Base-by-base conservation (phyloP, 2,797 vertebrate species). In the Austrolebias charrua region DNA sequence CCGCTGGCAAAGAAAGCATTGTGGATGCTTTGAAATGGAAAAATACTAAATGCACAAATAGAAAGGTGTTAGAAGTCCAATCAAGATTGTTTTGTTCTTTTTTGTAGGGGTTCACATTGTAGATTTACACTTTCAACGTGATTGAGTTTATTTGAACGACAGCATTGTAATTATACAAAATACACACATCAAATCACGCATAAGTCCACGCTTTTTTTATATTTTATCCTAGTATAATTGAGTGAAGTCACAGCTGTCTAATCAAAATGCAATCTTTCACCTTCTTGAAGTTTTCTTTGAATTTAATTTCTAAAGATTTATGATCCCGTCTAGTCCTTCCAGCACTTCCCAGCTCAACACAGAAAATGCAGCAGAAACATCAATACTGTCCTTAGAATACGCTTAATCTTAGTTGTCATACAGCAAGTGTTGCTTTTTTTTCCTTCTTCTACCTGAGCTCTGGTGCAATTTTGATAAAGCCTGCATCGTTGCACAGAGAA, bases 211-310 rank as follows among this genome's bases (percentile, higher is more conserved):
- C 49, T 33, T 60, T 78, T 76, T 33, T 82, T 58, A 75, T 65
- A 73, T 75, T 55, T 76, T 73, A 69, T 76, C 64, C 72, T 65
- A 80, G 56, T 60, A 69, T 9, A 80, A 29, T 75, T 18, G 7
- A 56, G 55, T 55, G 67, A 48, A 69, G 72, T 76, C 65, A 61
- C 40, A 80, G 66, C 24, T 40, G 20, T 40, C 71, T 51, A 65
- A 71, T 67, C 60, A 62, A 75, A 76, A 71, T 60, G 45, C 60
- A 76, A 66, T 79, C 60, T 60, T 15, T n/a, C n/a, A 11, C 55
- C 4, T 68, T 80, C 44, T 74, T 44, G 4, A 53, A 31, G n/a
- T 69, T 45, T 46, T 59, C 65, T 79, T 66, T 69, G 58, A 74
- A 69, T 73, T 61, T 66, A 7, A 66, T 66, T 53, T 75, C 48